These are phyloP conservation scores for Neoarius graeffei DNA, from an alignment of 2,113 vertebrate genomes.

Conservation along the genomic window DNA sequence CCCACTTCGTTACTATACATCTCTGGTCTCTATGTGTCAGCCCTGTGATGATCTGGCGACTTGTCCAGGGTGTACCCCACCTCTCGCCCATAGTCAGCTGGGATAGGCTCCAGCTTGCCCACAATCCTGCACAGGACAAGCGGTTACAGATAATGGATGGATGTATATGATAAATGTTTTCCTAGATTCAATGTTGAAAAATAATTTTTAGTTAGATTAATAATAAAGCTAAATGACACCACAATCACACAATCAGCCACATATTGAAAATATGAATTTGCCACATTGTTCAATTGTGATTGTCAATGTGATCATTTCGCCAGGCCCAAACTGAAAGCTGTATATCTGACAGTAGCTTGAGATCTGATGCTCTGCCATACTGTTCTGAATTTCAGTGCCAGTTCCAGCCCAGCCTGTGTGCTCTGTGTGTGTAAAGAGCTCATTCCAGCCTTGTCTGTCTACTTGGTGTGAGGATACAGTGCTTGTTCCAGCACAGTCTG, in stretches of 20 bases:
- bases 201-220: neutral
- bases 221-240: neutral
- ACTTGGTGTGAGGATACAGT: conserved; percentile 4
- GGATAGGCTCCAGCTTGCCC: too few relatives aligned
- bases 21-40: too few relatives aligned
- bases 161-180: neutral
- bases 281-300: neutral
- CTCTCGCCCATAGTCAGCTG: too few relatives aligned
- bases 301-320: neutral
- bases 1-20: too few relatives aligned
- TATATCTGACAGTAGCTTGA: neutral
- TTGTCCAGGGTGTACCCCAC: too few relatives aligned
- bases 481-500: conserved; percentile 21
- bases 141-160: too few relatives aligned
- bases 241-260: neutral
- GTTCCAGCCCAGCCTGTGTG: conserved; percentile 20
- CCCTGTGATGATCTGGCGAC: too few relatives aligned
- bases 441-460: conserved; percentile 31
- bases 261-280: neutral
- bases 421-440: conserved; percentile 34
- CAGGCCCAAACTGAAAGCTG: neutral
- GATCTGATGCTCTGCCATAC: neutral
- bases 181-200: neutral
- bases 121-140: too few relatives aligned
- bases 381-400: conserved; percentile 12